These are phyloP conservation scores for Solenopsis invicta DNA, from an alignment of 1,140 invertebrate genomes.

Conservation along the genomic window DNA sequence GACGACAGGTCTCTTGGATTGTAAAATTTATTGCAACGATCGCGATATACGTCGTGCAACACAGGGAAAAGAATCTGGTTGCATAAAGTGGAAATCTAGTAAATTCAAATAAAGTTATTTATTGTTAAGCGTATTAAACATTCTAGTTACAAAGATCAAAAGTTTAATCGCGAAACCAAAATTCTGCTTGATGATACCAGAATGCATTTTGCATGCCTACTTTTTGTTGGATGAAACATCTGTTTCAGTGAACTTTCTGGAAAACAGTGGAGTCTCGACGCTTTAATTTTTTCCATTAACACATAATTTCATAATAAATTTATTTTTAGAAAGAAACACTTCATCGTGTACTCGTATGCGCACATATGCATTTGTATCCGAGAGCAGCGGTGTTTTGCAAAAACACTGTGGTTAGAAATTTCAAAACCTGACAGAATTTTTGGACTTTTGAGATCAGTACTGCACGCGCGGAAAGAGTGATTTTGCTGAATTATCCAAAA, in stretches of 20 bases:
- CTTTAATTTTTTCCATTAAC: neutral
- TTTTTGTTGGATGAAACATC: too few species aligned
- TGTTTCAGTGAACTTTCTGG: neutral
- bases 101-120: too few species aligned
- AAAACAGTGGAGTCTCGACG: too few species aligned
- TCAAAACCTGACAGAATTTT: neutral
- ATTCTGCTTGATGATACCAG: too few species aligned
- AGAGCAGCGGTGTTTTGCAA: neutral
- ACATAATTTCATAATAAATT: neutral
- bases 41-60: neutral
- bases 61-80: too few species aligned
- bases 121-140: too few species aligned
- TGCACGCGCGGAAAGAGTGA: neutral
- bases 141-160: too few species aligned
- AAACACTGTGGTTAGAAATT: slow-evolving; percentile 2
- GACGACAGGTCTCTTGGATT: slow-evolving; percentile 15
- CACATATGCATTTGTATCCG: neutral
- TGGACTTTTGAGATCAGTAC: neutral
- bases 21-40: slow-evolving; percentile 15
- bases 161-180: too few species aligned
- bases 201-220: too few species aligned
- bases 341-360: neutral
- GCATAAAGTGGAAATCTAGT: too few species aligned
- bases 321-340: neutral
- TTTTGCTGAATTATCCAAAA: too few species aligned